A percentile compares a stretch with the other conserved stretches of the same genome.
Conservation (phyloP, 2,888 invertebrate genomes). For the Serripes groenlandicus region DNA sequence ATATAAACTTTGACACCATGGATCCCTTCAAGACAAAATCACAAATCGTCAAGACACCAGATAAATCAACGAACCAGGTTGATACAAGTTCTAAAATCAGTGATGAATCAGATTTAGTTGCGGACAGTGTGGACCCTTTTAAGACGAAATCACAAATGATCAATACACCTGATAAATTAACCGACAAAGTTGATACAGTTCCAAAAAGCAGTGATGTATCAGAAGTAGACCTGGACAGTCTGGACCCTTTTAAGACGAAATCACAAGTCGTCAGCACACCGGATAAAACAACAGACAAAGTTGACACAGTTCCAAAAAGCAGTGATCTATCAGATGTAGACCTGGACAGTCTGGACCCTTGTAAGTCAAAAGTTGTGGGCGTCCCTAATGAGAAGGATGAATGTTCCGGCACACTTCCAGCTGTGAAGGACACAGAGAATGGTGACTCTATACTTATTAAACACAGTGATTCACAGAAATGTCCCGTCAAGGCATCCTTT, state of each 20-base stretch:
- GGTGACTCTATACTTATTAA: no score
- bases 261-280: conserved; percentile 35
- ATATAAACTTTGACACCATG: conserved; percentile 14
- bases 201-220: not conserved
- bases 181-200: not conserved
- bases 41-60: conserved; percentile 36
- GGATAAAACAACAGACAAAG: not conserved
- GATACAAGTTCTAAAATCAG: not conserved
- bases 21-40: conserved; percentile 39
- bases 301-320: no score
- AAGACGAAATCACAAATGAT: conserved; percentile 28
- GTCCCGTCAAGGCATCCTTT: no score
- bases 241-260: conserved; percentile 39
- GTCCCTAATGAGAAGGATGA: no score
- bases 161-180: conserved; percentile 29
- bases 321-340: not conserved
- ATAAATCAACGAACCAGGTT: not conserved
- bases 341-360: no score
- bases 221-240: not conserved
- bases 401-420: no score
- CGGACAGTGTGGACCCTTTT: conserved; percentile 29
- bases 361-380: conserved; percentile 31
- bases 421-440: no score
- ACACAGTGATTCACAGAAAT: not conserved
- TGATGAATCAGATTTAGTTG: not conserved